These are phyloP conservation scores for Patagioenas fasciata DNA, from an alignment of 2,113 vertebrate species.

Conservation along the genomic window DNA sequence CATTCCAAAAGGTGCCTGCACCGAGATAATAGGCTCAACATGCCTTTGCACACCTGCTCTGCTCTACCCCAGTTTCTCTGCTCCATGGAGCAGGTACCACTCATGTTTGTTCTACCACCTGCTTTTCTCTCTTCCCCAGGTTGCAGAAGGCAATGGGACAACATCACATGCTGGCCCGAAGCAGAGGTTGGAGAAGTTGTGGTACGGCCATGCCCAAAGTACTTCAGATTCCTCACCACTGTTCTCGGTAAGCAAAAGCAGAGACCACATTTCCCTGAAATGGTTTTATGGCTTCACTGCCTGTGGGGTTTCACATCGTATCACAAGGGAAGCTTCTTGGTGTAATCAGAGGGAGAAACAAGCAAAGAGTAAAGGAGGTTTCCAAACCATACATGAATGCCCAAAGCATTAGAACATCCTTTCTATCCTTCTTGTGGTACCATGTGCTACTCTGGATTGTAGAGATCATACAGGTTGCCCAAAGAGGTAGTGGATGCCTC, in stretches of 20 bases:
- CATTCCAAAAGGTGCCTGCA: background rate
- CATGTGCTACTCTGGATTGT: rapidly evolving
- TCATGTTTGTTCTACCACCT: rapidly evolving
- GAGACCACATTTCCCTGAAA: background rate
- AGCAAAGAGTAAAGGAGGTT: background rate
- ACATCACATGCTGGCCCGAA: conserved; percentile 90
- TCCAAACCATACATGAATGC: background rate
- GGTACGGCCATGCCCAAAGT: conserved; percentile 81
- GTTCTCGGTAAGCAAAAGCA: conserved; percentile 69
- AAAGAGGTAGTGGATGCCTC: no score
- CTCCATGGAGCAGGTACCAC: background rate
- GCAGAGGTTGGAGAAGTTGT: conserved; percentile 83
- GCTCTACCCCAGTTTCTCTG: background rate
- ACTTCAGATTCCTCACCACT: conserved; percentile 84
- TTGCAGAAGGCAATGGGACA: conserved; percentile 89
- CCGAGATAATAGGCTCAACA: rapidly evolving
- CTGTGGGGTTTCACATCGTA: background rate
- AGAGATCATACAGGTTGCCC: background rate
- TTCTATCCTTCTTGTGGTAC: background rate
- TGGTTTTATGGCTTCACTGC: background rate
- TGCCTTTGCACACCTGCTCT: background rate
- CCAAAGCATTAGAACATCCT: background rate
- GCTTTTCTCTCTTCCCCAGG: conserved; percentile 70
- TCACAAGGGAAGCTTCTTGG: background rate
- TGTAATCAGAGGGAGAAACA: background rate